A percentile compares a stretch with the other conserved stretches of the same genome.
Conservation (phyloP, 2,888 invertebrate genomes). For the Heteromurus nitidus region DNA sequence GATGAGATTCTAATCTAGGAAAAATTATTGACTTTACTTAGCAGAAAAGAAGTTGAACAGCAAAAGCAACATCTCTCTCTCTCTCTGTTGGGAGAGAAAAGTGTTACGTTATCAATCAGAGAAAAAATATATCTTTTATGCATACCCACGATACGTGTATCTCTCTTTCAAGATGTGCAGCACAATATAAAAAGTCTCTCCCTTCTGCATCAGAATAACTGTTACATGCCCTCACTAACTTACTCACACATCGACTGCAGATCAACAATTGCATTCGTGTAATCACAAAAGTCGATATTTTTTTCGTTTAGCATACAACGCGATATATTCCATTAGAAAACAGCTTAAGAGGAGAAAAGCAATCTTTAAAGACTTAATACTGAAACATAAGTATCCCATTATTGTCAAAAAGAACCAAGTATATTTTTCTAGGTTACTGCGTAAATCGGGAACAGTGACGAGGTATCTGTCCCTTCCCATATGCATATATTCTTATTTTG, state of each 20-base stretch:
- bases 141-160: no score
- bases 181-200: no score
- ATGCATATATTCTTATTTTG: constrained; percentile 12
- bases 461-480: background rate
- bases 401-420: constrained; percentile 2
- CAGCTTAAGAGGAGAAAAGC: constrained; percentile 8
- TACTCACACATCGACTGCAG: no score
- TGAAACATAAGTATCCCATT: constrained; percentile 40
- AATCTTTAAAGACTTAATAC: constrained; percentile 34
- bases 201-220: no score
- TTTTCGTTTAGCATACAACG: background rate
- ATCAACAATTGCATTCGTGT: constrained; percentile 39
- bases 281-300: constrained; percentile 6
- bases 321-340: background rate
- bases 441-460: background rate
- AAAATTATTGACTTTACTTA: constrained; percentile 54
- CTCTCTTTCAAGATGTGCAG: no score
- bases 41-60: background rate
- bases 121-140: no score
- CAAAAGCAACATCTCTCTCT: background rate
- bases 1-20: constrained; percentile 62
- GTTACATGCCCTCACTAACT: no score
- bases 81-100: background rate
- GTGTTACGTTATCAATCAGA: constrained; percentile 6
- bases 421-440: background rate